phyloP scores from a whole-genome alignment of 2,797 vertebrate genomes.

The Salmo trutta region DNA sequence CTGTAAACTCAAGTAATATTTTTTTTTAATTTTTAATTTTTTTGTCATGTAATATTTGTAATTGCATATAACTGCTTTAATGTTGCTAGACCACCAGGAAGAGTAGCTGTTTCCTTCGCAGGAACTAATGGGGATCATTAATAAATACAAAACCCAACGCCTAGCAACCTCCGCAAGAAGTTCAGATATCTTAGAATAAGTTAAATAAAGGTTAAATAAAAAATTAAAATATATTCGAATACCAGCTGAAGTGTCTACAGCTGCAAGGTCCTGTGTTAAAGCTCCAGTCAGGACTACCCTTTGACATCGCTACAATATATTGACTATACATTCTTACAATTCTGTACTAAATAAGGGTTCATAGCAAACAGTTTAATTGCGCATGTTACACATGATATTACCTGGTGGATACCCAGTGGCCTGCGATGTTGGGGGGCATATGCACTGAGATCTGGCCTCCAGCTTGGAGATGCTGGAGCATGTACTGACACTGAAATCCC shows the following conservation, averaged over 20 bases:
- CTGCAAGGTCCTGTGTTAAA: too few species aligned
- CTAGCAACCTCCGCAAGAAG: neutral
- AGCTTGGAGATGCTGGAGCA: constrained; percentile 84
- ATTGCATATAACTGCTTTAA: too few species aligned
- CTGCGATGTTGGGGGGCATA: constrained; percentile 83
- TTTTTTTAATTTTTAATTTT: too few species aligned
- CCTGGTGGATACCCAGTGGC: constrained; percentile 87
- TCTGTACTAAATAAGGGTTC: neutral
- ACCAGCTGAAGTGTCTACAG: neutral
- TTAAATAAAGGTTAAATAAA: too few species aligned
- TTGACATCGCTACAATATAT: neutral
- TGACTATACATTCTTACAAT: neutral
- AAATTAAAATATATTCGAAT: neutral
- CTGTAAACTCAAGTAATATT: too few species aligned
- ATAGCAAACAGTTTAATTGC: neutral
- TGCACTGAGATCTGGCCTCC: constrained; percentile 83
- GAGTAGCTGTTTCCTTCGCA: too few species aligned
- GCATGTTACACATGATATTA: constrained; percentile 45
- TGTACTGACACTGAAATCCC: constrained; percentile 83
- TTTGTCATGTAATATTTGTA: too few species aligned
- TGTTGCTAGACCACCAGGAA: too few species aligned
- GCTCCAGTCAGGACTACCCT: neutral
- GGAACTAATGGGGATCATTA: too few species aligned
- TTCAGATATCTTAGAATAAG: neutral
- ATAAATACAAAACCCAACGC: neutral